Conservation (phyloP, 2,113 vertebrate genomes). For the Chionodraco myersi region DNA sequence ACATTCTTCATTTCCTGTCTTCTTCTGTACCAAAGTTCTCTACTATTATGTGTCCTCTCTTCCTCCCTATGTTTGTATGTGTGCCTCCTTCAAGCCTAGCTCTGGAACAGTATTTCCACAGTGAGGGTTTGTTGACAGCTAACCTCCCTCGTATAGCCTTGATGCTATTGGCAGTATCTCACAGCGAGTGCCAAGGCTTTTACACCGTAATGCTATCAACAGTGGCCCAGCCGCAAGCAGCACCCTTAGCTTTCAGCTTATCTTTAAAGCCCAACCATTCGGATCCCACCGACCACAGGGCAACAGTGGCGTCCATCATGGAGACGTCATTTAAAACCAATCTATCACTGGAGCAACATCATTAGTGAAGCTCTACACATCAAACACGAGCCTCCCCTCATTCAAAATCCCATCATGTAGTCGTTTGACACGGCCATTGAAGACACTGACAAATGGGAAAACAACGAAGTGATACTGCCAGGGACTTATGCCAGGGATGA, state of each 20-base stretch:
- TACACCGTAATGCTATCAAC: constrained; percentile 58
- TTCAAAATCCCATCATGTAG: constrained; percentile 59
- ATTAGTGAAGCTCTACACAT: constrained; percentile 56
- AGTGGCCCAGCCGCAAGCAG: constrained; percentile 53
- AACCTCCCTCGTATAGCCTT: constrained; percentile 36
- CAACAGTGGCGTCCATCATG: constrained; percentile 55
- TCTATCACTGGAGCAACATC: constrained; percentile 49
- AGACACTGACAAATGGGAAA: constrained; percentile 54
- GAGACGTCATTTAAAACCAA: constrained; percentile 67
- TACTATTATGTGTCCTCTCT: constrained; percentile 29
- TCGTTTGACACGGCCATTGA: constrained; percentile 37
- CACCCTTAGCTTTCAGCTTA: constrained; percentile 70
- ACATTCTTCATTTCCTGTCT: constrained; percentile 17
- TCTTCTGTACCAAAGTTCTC: constrained; percentile 31
- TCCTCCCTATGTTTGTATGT: constrained; percentile 1
- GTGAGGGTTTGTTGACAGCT: constrained; percentile 49
- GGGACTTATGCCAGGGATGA: constrained; percentile 33
- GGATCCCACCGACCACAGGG: constrained; percentile 44
- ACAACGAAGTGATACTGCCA: constrained; percentile 50
- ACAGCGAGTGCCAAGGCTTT: constrained; percentile 60
- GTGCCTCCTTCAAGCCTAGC: constrained; percentile 12
- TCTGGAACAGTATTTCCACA: constrained; percentile 33
- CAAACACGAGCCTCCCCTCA: constrained; percentile 46
- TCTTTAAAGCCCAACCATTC: constrained; percentile 67
- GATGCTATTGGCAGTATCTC: constrained; percentile 57